Base-by-base conservation (phyloP, 1,140 invertebrate species). In the Drosophila arawakana region DNA sequence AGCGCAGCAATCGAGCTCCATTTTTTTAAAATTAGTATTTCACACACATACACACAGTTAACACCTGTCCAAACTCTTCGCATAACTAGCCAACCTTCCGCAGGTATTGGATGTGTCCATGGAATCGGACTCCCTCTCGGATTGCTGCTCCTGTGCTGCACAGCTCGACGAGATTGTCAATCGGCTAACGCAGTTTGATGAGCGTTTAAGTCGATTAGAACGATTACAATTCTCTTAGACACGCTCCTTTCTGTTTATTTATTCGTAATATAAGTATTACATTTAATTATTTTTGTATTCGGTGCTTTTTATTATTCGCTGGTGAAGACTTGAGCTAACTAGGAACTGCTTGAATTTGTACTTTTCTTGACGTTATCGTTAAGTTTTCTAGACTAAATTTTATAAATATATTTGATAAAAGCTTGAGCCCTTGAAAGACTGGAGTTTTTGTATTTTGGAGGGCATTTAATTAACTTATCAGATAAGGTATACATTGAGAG, bases 21-120 rank as follows among this genome's bases (percentile, higher is more conserved):
- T 78, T 69, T 50, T 61, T 63, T 49, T 30, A 30, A 30, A 71
- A 84, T 49, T 59, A 80, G 55, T 49, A 43, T 70, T 37, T 41
- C 8, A 21, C 11, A 13, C 30, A 25, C 1, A 30, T 1, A 15
- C 30, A 58, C 6, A 49, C 41, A 61, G 35, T 30, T 39, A 72
- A 66, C 18, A 11, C 11, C 35, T 18, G 55, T 65, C n/a, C 57
- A 47, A 54, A 54, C 54, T 52, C 37, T 44, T 30, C 58, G 58
- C 68, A 71, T 75, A 75, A 70, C 73, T 21, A 9, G 52, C 54
- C 30, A 69, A 71, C 84, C 52, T 90, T 81, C 72, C 78, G 52
- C 84, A 89, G 84, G 78, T 89, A 11, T 30, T 89, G 78, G 84
- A 89, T 75, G 80, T 84, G 18, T 72, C 78, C 35, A 41, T 89